Evolutionary conservation across 2,113 vertebrate genomes (phyloP).

Genomic region (Peucedramus taeniatus): DNA sequence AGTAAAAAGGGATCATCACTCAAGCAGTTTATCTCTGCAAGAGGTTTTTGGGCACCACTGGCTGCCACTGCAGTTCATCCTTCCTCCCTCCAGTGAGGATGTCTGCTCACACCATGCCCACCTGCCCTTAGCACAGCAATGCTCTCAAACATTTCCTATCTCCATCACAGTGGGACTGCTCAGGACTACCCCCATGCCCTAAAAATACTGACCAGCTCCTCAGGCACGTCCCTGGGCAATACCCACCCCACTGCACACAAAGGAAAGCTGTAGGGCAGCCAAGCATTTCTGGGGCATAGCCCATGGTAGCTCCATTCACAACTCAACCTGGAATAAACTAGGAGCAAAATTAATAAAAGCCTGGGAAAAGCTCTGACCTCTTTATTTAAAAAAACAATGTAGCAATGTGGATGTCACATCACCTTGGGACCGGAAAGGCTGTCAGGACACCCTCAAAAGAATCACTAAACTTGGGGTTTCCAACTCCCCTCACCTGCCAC

Average conservation of each 20-base stretch:
- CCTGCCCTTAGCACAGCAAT: not conserved
- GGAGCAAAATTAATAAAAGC: not conserved
- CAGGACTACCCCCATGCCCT: not conserved
- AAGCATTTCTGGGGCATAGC: not conserved
- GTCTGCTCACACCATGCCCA: not conserved
- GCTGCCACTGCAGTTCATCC: not conserved
- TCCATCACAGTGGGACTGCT: not conserved
- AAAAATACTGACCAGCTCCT: not conserved
- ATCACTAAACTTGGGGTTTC: not conserved
- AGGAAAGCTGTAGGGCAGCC: not conserved
- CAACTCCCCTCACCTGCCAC: not conserved
- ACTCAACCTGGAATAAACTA: accelerated
- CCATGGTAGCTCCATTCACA: not conserved
- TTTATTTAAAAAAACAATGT: not conserved
- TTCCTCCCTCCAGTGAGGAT: accelerated
- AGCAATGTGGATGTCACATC: not conserved
- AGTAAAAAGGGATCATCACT: not conserved
- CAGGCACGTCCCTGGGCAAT: not conserved
- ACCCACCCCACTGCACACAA: not conserved
- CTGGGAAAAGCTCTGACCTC: not conserved
- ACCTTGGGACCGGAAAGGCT: not conserved
- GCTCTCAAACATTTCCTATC: not conserved
- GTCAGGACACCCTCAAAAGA: not conserved
- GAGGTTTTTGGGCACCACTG: not conserved
- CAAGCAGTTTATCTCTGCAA: not conserved